Percentiles rank a stretch among this genome's conserved stretches.
Conservation (phyloP, 2,888 invertebrate species). For the Lithosia quadra region DNA sequence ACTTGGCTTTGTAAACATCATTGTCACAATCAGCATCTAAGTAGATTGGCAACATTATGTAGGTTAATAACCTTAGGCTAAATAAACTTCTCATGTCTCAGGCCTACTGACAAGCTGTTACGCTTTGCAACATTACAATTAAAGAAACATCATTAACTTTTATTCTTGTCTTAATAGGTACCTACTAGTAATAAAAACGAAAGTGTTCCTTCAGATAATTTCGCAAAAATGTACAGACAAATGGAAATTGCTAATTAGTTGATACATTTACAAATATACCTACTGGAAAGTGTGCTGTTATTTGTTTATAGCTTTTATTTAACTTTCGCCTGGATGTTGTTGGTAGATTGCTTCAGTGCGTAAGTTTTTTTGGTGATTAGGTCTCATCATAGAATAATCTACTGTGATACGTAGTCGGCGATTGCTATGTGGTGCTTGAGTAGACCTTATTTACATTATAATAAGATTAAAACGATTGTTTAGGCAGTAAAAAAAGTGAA, state of each 20-base stretch:
- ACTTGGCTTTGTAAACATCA: too few relatives aligned
- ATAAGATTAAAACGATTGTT: neutral
- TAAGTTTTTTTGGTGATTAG: neutral
- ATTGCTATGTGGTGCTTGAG: neutral
- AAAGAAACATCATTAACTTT: conserved; percentile 42
- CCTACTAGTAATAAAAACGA: conserved; percentile 21
- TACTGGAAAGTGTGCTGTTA: neutral
- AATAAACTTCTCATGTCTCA: neutral
- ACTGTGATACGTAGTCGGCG: neutral
- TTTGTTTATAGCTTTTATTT: neutral
- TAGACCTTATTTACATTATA: neutral
- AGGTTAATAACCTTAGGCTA: neutral
- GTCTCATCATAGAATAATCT: neutral
- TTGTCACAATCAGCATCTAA: neutral
- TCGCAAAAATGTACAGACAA: conserved; percentile 30
- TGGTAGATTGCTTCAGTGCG: neutral
- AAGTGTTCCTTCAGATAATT: conserved; percentile 25
- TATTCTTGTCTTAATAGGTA: conserved; percentile 36
- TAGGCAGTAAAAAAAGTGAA: neutral
- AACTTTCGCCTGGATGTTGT: neutral
- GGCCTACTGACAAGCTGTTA: conserved; percentile 1
- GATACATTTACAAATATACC: neutral
- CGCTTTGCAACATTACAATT: conserved; percentile 9
- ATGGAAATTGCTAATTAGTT: conserved; percentile 14
- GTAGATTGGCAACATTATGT: neutral